Evolutionary conservation across 2,888 invertebrate species (phyloP).

Genomic region (Chymomyza caudatula): DNA sequence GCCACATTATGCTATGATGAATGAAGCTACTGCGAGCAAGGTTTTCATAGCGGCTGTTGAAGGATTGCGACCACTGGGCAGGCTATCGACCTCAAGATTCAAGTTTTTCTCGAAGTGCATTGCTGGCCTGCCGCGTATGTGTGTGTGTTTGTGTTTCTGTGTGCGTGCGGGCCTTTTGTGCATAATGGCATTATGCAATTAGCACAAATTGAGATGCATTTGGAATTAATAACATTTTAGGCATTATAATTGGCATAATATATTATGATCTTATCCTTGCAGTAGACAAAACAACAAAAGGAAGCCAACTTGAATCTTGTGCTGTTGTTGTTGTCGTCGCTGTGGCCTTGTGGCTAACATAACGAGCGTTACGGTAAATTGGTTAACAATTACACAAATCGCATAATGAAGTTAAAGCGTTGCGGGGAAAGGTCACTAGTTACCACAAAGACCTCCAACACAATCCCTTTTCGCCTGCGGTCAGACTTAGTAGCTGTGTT

Average conservation of each 20-base stretch:
- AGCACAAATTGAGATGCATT: constrained; percentile 57
- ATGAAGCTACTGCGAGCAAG: no score
- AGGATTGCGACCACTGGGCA: no score
- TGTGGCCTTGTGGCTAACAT: constrained; percentile 40
- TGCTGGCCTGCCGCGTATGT: no score
- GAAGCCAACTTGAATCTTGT: not conserved
- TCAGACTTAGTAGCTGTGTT: not conserved
- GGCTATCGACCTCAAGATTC: no score
- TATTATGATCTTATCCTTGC: constrained; percentile 8
- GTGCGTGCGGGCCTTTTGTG: not conserved
- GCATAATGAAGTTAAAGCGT: constrained; percentile 57
- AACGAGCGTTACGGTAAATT: constrained; percentile 40
- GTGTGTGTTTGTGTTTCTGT: not conserved
- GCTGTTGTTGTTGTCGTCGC: not conserved
- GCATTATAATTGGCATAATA: constrained; percentile 25
- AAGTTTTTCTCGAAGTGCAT: not conserved
- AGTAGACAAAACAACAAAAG: not conserved
- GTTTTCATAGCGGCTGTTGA: no score
- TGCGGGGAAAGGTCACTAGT: not conserved
- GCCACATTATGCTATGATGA: no score
- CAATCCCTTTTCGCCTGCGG: not conserved
- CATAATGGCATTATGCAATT: constrained; percentile 32
- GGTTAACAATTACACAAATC: constrained; percentile 67
- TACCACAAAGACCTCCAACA: no score
- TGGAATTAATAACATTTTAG: constrained; percentile 63